Conservation (phyloP, 2,888 invertebrate genomes). For the Amblyteles armatorius region DNA sequence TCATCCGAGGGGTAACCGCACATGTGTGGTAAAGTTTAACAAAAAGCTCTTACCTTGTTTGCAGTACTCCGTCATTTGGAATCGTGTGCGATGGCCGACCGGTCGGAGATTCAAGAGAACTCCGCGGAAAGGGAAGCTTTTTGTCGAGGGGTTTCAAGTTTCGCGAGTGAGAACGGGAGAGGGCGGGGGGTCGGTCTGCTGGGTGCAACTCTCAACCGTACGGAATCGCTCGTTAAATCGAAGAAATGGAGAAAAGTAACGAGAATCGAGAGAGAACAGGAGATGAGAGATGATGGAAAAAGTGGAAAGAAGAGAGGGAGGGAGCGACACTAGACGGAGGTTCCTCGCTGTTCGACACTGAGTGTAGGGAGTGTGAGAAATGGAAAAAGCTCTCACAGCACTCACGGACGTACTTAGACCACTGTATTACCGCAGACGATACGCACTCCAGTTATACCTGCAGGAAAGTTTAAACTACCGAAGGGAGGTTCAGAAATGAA, state of each 20-base stretch:
- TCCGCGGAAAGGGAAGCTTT: conserved; percentile 13
- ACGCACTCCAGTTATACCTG: neutral
- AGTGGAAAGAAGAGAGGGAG: conserved; percentile 5
- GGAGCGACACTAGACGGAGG: neutral
- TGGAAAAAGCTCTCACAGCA: conserved; percentile 13
- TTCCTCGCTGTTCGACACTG: neutral
- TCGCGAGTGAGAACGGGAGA: conserved; percentile 22
- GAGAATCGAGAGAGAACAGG: conserved; percentile 39
- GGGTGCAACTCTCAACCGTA: conserved; percentile 49
- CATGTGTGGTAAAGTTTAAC: conserved; percentile 18
- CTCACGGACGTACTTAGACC: neutral
- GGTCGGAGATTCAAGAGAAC: conserved; percentile 13
- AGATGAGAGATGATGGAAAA: neutral
- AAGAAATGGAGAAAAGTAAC: conserved; percentile 61
- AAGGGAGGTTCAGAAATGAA: conserved; percentile 5
- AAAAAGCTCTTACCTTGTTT: conserved; percentile 58
- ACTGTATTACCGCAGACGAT: conserved; percentile 4
- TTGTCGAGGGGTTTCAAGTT: conserved; percentile 45
- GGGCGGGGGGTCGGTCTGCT: neutral
- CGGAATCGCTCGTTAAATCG: conserved; percentile 61
- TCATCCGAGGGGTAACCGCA: conserved; percentile 14
- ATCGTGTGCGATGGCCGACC: conserved; percentile 43
- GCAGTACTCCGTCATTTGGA: conserved; percentile 31
- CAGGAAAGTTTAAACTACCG: neutral
- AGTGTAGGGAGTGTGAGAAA: neutral